Base-by-base conservation (phyloP, 2,797 vertebrate species). In the Chelmon rostratus region DNA sequence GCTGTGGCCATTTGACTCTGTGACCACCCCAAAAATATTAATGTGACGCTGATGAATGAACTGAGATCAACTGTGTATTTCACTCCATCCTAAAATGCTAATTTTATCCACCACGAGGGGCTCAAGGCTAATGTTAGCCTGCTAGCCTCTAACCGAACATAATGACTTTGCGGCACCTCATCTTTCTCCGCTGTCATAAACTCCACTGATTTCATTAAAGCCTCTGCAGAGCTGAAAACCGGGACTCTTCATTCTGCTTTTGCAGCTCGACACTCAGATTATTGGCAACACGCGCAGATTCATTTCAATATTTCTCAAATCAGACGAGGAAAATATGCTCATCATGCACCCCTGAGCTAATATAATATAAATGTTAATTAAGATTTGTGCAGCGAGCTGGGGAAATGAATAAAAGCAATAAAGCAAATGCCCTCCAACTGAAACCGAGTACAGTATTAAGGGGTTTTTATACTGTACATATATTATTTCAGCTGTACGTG, bases 331-430 rank as follows among this genome's bases (percentile, higher is more conserved):
- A 89, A 92, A 91, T 89, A 90, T 91, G 89, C 91, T 86, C 84
- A 84, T 90, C 88, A 82, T 78, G 86, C 78, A 71, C 72, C 92
- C 90, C 76, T 85, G 88, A 95, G 93, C 94, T 94, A 93, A 95
- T 90, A 95, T 91, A 92, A 95, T 95, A 95, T 94, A 95, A 94
- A 95, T 95, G 94, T 93, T 95, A 95, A 95, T 95, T 93, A 90
- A 89, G 81, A 89, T 93, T 87, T 92, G 90, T 81, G 88, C 88
- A 84, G 85, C 28, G 81, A 91, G 84, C 79, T 79, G 77, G 70
- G 83, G 76, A 90, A 89, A 91, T 86, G 89, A 92, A 88, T 88
- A 86, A 92, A 91, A 85, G 82, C 79, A 92, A 86, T 88, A 87
- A 74, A 78, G 81, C 74, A 89, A 90, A 93, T 84, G 86, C 80